A percentile compares a stretch with the other conserved stretches of the same genome.
These are phyloP conservation scores for Chromis chromis DNA, from an alignment of 2,797 vertebrate species.

Conservation along the genomic window DNA sequence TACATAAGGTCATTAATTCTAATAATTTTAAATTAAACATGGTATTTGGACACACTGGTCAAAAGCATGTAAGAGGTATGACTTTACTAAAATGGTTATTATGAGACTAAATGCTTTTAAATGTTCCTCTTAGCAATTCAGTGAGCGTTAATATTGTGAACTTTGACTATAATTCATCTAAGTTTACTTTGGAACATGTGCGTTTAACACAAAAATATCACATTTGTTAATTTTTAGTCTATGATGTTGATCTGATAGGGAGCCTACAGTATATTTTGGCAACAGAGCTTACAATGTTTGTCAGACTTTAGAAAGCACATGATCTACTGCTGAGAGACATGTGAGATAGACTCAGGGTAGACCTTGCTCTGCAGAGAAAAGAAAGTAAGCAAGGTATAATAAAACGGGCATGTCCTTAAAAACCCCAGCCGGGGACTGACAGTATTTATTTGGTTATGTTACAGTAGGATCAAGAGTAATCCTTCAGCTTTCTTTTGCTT, in stretches of 20 bases:
- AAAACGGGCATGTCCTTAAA: conserved; percentile 49
- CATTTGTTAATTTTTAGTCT: not conserved
- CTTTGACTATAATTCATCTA: not conserved
- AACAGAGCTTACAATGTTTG: conserved; percentile 66
- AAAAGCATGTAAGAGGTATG: not conserved
- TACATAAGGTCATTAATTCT: not conserved
- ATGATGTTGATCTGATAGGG: conserved; percentile 29
- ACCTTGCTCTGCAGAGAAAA: conserved; percentile 36
- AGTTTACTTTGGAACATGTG: not conserved
- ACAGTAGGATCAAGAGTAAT: conserved; percentile 42
- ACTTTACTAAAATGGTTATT: not conserved
- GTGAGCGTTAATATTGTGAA: not conserved
- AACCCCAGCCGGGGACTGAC: conserved; percentile 35
- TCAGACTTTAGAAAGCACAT: conserved; percentile 66
- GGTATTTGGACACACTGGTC: not conserved
- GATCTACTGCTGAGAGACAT: conserved; percentile 72
- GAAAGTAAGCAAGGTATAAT: conserved; percentile 34
- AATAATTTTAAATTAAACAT: not conserved
- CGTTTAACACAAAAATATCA: not conserved
- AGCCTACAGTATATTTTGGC: conserved; percentile 70
- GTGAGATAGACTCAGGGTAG: conserved; percentile 52
- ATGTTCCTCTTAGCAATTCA: not conserved
- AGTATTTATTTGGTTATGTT: conserved; percentile 59
- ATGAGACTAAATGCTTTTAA: not conserved
- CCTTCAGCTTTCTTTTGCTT: conserved; percentile 53